Evolutionary conservation across 2,797 vertebrate species (phyloP).

Genomic region (Orestias chungarensis): DNA sequence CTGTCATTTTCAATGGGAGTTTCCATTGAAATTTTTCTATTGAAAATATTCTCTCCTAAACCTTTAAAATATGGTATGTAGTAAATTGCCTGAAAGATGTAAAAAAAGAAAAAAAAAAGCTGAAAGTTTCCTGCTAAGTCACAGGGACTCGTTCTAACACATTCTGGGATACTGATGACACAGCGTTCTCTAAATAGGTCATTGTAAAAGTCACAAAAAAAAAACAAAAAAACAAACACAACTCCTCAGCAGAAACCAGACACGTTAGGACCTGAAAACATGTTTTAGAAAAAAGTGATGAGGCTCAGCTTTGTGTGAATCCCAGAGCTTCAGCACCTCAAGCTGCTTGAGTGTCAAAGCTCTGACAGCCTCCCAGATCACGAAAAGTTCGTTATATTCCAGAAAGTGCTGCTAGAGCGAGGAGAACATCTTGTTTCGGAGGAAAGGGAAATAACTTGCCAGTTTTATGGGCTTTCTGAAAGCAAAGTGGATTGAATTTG

Average conservation of each 20-base stretch:
- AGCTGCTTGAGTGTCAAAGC: slow-evolving; percentile 20
- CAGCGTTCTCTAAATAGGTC: slow-evolving; percentile 61
- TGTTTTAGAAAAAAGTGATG: slow-evolving; percentile 60
- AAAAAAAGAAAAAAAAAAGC: background rate
- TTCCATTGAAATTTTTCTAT: too few relatives aligned
- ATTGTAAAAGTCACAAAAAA: slow-evolving; percentile 53
- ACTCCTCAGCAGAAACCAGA: slow-evolving; percentile 46
- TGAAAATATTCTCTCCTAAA: too few relatives aligned
- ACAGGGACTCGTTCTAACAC: slow-evolving; percentile 4
- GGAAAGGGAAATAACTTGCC: background rate
- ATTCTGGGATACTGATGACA: slow-evolving; percentile 55
- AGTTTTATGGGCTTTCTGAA: background rate
- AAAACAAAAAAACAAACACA: slow-evolving; percentile 14
- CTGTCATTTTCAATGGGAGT: too few relatives aligned
- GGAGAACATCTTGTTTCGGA: background rate
- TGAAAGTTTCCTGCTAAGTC: background rate
- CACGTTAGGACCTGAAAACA: slow-evolving; percentile 46
- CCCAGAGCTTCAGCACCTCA: slow-evolving; percentile 19
- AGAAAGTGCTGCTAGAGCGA: background rate
- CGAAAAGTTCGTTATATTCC: background rate
- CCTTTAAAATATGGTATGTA: background rate
- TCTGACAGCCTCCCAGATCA: background rate
- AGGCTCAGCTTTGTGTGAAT: slow-evolving; percentile 45
- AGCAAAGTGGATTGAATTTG: background rate
- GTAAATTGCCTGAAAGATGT: background rate